Percentiles rank a stretch among this genome's conserved stretches.
Evolutionary conservation across 2,797 vertebrate genomes (phyloP).

Genomic region (Podarcis siculus): DNA sequence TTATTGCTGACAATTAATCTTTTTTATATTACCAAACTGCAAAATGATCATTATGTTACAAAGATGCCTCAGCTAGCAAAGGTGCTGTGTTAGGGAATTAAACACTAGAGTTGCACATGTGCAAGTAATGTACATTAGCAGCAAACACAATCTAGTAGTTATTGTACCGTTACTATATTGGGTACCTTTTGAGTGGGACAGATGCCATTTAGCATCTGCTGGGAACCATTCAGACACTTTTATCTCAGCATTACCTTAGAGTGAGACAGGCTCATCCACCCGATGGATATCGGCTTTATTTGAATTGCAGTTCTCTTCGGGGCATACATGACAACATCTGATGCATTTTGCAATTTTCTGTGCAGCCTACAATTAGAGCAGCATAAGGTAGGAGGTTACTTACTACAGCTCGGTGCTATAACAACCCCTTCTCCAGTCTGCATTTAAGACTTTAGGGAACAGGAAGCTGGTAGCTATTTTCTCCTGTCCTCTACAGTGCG

Average conservation of each 20-base stretch:
- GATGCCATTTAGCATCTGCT: slow-evolving; percentile 40
- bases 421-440: no score
- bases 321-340: background rate
- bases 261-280: slow-evolving; percentile 14
- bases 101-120: slow-evolving; percentile 23
- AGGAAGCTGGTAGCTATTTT: background rate
- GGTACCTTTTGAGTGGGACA: slow-evolving; percentile 10
- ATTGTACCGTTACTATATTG: slow-evolving; percentile 20
- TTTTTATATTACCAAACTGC: slow-evolving; percentile 41
- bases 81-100: background rate
- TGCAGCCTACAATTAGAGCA: slow-evolving; percentile 1
- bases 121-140: slow-evolving; percentile 15
- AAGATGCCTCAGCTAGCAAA: slow-evolving; percentile 29
- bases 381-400: background rate
- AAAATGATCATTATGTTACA: slow-evolving; percentile 28
- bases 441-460: background rate
- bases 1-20: slow-evolving; percentile 42
- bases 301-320: background rate
- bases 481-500: background rate
- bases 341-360: slow-evolving; percentile 15
- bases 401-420: background rate
- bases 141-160: slow-evolving; percentile 8
- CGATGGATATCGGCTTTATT: slow-evolving; percentile 2
- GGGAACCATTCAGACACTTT: slow-evolving; percentile 37
- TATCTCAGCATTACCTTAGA: slow-evolving; percentile 7